Evolutionary conservation across 2,888 invertebrate genomes (phyloP), one percentile per base, ranked within the genome.

Genomic region (Phrixothrix hirtus): DNA sequence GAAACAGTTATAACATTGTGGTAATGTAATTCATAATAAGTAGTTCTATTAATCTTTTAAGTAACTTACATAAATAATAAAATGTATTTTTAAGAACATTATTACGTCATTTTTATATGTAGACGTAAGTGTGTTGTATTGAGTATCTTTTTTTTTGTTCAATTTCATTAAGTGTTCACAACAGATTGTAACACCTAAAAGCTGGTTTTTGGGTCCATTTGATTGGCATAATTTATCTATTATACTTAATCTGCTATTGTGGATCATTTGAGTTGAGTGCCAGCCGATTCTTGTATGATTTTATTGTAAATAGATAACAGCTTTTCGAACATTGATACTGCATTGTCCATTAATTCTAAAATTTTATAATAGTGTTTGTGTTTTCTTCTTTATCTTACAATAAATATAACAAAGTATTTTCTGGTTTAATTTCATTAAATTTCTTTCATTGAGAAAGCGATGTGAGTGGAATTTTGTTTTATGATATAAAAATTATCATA

Each of bases 151-250:
- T 9, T 9, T 29, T 29, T 29, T 29, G 9, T 5, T 57, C 25
- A 41, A 37, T 30, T 37, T 6, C 9, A 17, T 30, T 11, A 16
- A 26, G 48, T 45, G 37, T 21, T 21, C 4, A 21, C 38, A 46
- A 60, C 57, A 61, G 58, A 60, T n/a, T 65, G 62, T 60, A 62
- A 62, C 62, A 59, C 54, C 58, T 60, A 60, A 59, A 50, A 60
- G 63, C 65, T 65, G 66, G 65, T 66, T 66, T 64, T 67, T 65
- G 66, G 66, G 66, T 66, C 66, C 66, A 67, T 58, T 64, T 63
- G 63, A 63, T 62, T 61, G 61, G 64, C 64, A 57, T 62, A 63
- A 61, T 62, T 16, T 37, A 12, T 21, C 21, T 7, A 21, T 21
- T 21, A 21, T 21, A 21, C 21, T 21, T 21, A 3, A 21, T 21